Conservation (phyloP, 2,113 vertebrate genomes). For the Indicator indicator region DNA sequence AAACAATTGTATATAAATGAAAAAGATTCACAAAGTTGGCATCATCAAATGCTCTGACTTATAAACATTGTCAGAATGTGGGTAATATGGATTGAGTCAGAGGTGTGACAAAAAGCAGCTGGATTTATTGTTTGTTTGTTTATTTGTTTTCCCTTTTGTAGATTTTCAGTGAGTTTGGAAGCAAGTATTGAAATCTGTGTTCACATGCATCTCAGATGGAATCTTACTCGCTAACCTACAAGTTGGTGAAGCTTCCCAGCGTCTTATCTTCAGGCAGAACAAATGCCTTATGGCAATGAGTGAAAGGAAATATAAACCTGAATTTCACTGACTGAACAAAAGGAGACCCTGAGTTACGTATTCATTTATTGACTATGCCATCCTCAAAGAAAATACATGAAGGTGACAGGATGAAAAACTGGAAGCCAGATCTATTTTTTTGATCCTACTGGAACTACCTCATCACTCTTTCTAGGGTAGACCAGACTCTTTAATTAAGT, state of each 20-base stretch:
- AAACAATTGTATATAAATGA: not conserved
- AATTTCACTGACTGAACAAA: not conserved
- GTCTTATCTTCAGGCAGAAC: not conserved
- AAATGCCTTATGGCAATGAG: not conserved
- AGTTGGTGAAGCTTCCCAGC: accelerated
- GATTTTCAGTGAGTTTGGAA: not conserved
- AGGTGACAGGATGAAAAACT: not conserved
- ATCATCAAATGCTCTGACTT: accelerated
- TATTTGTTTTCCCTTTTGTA: not conserved
- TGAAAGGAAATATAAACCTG: not conserved
- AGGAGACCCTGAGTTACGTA: not conserved
- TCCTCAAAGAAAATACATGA: not conserved
- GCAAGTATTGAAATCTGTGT: not conserved
- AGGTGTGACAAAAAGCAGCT: not conserved
- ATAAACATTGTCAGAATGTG: too few species aligned
- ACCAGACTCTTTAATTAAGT: not conserved
- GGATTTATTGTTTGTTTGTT: too few species aligned
- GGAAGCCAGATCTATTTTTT: not conserved
- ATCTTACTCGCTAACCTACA: accelerated
- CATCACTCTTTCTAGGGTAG: not conserved
- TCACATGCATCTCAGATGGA: accelerated
- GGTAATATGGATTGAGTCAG: accelerated
- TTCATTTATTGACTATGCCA: not conserved
- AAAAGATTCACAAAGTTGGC: not conserved
- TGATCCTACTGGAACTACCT: too few species aligned